These are phyloP conservation scores for Sinocyclocheilus anophthalmus DNA, from an alignment of 2,113 vertebrate genomes.

Conservation along the genomic window DNA sequence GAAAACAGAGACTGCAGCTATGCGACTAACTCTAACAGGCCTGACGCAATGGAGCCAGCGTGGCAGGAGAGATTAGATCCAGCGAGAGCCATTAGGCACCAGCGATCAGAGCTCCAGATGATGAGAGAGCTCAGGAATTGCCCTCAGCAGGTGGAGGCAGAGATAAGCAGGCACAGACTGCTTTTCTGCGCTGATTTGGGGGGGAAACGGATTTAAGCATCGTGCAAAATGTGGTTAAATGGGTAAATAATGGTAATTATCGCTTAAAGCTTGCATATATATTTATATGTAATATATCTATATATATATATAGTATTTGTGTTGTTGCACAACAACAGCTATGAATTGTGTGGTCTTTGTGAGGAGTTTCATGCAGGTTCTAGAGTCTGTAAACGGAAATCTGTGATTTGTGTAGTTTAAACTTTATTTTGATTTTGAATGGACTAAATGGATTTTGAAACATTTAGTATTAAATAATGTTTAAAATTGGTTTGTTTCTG, in stretches of 20 bases:
- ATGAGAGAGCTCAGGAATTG: conserved; percentile 43
- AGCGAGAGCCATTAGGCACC: conserved; percentile 33
- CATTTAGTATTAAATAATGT: neutral
- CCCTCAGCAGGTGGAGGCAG: conserved; percentile 53
- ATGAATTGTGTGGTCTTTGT: neutral
- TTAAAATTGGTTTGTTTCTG: neutral
- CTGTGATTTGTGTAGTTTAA: neutral
- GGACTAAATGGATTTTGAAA: neutral
- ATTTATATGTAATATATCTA: too few relatives aligned
- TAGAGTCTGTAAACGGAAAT: neutral
- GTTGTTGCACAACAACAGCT: neutral
- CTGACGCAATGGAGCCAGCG: conserved; percentile 51
- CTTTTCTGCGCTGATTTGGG: neutral
- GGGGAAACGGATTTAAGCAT: neutral
- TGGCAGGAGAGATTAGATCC: conserved; percentile 52
- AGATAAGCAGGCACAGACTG: conserved; percentile 20
- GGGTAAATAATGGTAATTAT: neutral
- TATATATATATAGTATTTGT: too few relatives aligned
- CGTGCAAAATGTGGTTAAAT: neutral
- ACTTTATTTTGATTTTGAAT: too few relatives aligned
- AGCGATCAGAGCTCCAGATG: conserved; percentile 31
- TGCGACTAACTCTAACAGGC: conserved; percentile 41
- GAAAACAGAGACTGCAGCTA: conserved; percentile 55
- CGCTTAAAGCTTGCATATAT: neutral
- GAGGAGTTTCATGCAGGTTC: too few relatives aligned